These are phyloP conservation scores for Palythoa caribaeorum DNA, from an alignment of 92 coral and sea anemone genomes.

Conservation along the genomic window DNA sequence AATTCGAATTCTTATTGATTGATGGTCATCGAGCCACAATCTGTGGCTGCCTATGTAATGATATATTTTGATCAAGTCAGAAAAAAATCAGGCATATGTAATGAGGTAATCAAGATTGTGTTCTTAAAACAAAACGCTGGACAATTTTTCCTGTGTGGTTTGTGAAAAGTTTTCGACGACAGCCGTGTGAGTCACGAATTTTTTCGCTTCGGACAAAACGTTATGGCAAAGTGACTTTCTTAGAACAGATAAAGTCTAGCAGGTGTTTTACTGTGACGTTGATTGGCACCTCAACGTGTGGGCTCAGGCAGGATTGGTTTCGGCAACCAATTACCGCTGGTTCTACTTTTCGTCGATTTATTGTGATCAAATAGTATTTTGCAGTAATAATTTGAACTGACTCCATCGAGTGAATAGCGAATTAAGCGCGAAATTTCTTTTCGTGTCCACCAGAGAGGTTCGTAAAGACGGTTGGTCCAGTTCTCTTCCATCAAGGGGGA, in stretches of 20 bases:
- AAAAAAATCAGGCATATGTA: background rate
- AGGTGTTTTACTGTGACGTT: conserved; percentile 67
- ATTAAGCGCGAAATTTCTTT: conserved; percentile 33
- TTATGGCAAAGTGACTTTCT: conserved; percentile 27
- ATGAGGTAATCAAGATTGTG: background rate
- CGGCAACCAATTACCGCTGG: conserved; percentile 83
- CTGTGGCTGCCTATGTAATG: conserved; percentile 7
- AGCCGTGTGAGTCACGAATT: background rate
- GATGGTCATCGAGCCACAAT: background rate
- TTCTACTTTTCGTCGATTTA: conserved; percentile 68
- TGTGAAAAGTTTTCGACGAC: background rate
- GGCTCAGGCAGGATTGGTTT: conserved; percentile 83
- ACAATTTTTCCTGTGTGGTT: background rate
- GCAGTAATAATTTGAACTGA: conserved; percentile 58
- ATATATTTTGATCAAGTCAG: conserved; percentile 6
- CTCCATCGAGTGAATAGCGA: conserved; percentile 20
- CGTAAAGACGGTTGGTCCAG: conserved; percentile 1
- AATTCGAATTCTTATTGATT: background rate
- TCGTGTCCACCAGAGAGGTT: background rate
- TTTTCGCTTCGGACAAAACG: conserved; percentile 12
- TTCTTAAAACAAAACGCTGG: background rate
- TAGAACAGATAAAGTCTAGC: conserved; percentile 34
- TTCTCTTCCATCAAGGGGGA: conserved; percentile 37
- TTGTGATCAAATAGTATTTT: conserved; percentile 77
- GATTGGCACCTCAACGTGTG: conserved; percentile 79